These are phyloP conservation scores for Andrena camellia DNA, from an alignment of 2,888 invertebrate genomes.

Conservation along the genomic window DNA sequence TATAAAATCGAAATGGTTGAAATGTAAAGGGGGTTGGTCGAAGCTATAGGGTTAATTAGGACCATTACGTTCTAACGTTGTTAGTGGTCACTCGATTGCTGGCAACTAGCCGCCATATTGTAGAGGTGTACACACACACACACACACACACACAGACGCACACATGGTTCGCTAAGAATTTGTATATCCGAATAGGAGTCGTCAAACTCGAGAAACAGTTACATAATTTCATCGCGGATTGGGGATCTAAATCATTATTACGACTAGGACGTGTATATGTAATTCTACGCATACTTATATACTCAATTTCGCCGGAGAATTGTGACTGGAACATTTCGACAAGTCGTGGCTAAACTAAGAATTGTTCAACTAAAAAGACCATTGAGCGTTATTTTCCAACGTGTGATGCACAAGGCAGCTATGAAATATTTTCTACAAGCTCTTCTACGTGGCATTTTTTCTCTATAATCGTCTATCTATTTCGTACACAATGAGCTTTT, in stretches of 20 bases:
- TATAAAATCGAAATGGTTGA: conserved; percentile 30
- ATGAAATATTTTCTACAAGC: conserved; percentile 39
- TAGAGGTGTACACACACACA: not conserved
- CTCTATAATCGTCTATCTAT: conserved; percentile 47
- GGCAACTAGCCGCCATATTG: not conserved
- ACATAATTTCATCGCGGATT: not conserved
- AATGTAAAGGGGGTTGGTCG: conserved; percentile 16
- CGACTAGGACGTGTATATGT: conserved; percentile 5
- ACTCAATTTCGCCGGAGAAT: not conserved
- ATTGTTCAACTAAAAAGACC: conserved; percentile 21
- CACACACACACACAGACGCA: not conserved
- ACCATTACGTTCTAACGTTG: conserved; percentile 17
- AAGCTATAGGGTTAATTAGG: conserved; percentile 21
- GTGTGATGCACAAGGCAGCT: conserved; percentile 46
- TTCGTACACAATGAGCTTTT: conserved; percentile 51
- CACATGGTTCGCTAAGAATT: not conserved
- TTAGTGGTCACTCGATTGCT: conserved; percentile 10
- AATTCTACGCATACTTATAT: not conserved
- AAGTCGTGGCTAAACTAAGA: conserved; percentile 28
- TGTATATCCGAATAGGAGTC: not conserved
- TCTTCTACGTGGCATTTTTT: conserved; percentile 39
- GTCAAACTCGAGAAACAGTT: not conserved
- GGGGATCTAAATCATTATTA: conserved; percentile 18
- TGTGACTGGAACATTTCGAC: not conserved
- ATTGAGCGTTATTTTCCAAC: conserved; percentile 26